phyloP scores from a whole-genome alignment of 2,888 invertebrate genomes.

The Julus scandinavius region DNA sequence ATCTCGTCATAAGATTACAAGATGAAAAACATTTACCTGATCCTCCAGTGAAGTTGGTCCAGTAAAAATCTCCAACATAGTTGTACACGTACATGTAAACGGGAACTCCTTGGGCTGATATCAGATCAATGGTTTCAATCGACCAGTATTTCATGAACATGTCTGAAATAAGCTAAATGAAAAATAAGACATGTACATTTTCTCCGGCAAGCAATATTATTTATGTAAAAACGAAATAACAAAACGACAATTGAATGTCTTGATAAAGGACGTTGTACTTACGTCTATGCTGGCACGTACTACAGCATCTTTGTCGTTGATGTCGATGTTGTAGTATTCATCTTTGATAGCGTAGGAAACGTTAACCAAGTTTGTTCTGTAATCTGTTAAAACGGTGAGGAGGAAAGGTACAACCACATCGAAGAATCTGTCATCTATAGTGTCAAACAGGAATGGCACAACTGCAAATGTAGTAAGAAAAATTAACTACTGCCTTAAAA shows the following conservation, averaged over 20 bases:
- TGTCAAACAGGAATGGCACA: constrained; percentile 23
- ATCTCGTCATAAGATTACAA: no score
- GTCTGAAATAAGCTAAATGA: constrained; percentile 48
- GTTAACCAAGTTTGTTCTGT: constrained; percentile 44
- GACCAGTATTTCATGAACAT: constrained; percentile 50
- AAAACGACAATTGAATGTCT: not conserved
- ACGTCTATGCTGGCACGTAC: constrained; percentile 47
- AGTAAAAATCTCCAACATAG: constrained; percentile 45
- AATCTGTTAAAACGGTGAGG: constrained; percentile 33
- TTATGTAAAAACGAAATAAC: not conserved
- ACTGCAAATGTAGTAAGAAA: constrained; percentile 29
- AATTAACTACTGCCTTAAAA: no score
- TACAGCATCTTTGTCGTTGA: constrained; percentile 37
- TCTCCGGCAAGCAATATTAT: not conserved
- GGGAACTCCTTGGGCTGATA: constrained; percentile 14
- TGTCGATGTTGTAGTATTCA: constrained; percentile 53
- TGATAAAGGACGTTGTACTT: not conserved
- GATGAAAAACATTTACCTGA: no score
- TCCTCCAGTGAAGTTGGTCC: constrained; percentile 45
- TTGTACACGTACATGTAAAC: constrained; percentile 47
- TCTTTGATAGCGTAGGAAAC: constrained; percentile 54
- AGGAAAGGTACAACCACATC: constrained; percentile 22
- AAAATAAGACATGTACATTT: not conserved
- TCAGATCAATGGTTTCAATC: constrained; percentile 1
- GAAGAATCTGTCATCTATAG: constrained; percentile 51